Evolutionary conservation across 2,888 invertebrate genomes (phyloP).

Genomic region (Micoletzkya japonica): DNA sequence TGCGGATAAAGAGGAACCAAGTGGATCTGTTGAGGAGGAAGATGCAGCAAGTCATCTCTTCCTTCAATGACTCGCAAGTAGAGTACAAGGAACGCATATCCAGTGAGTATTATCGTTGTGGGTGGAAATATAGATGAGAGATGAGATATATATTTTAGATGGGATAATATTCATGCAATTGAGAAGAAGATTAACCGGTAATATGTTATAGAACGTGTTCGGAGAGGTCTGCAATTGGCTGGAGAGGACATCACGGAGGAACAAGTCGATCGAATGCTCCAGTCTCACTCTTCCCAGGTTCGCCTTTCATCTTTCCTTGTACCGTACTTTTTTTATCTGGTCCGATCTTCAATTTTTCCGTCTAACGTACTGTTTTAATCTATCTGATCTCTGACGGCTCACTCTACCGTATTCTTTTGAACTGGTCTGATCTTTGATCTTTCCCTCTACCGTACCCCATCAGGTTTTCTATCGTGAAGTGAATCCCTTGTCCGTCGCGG

Average conservation of each 20-base stretch:
- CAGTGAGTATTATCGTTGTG: slow-evolving; percentile 44
- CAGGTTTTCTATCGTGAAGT: slow-evolving; percentile 59
- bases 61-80: slow-evolving; percentile 55
- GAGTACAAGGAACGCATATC: slow-evolving; percentile 59
- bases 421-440: neutral
- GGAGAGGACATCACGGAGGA: slow-evolving; percentile 50
- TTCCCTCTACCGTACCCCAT: slow-evolving; percentile 10
- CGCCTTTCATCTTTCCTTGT: neutral
- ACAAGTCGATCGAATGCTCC: slow-evolving; percentile 56
- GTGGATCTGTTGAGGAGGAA: slow-evolving; percentile 51
- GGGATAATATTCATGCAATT: neutral
- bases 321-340: neutral
- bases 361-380: neutral
- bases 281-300: slow-evolving; percentile 47
- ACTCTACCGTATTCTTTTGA: neutral
- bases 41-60: slow-evolving; percentile 48
- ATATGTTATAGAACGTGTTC: slow-evolving; percentile 50
- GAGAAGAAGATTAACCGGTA: neutral
- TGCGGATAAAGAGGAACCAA: slow-evolving; percentile 41
- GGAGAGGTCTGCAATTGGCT: slow-evolving; percentile 55
- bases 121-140: too few species aligned
- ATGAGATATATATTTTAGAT: too few species aligned
- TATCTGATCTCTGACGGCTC: neutral
- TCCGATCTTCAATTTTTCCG: neutral
- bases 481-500: slow-evolving; percentile 54